These are phyloP conservation scores for Orcinus orca DNA, from an alignment of 2,113 vertebrate genomes.

Conservation along the genomic window DNA sequence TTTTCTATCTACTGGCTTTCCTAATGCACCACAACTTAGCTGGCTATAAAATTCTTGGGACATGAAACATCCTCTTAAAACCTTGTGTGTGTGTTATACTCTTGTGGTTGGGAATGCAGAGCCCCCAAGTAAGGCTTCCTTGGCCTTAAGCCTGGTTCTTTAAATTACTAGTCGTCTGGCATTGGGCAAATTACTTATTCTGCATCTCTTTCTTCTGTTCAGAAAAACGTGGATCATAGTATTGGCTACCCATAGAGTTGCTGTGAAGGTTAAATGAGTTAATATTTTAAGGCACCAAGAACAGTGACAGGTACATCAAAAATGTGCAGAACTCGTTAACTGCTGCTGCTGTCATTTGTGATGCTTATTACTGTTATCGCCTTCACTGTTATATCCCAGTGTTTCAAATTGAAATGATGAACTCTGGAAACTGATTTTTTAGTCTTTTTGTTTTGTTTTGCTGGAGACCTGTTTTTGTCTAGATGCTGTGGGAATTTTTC, in stretches of 20 bases:
- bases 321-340: accelerated
- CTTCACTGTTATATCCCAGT: background rate
- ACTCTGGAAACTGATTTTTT: background rate
- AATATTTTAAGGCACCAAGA: background rate
- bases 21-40: background rate
- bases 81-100: background rate
- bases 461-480: background rate
- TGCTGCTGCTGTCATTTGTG: background rate
- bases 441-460: background rate
- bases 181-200: background rate
- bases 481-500: background rate
- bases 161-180: background rate
- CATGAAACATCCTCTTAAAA: background rate
- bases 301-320: background rate
- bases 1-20: background rate
- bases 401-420: background rate
- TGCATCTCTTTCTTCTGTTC: background rate
- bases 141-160: background rate
- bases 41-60: background rate
- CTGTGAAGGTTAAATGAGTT: background rate
- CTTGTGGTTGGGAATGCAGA: background rate
- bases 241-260: background rate
- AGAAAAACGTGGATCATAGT: background rate
- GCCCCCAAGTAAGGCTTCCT: background rate
- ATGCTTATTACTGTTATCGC: background rate